These are phyloP conservation scores for Leucosticte australis DNA, from an alignment of 2,113 vertebrate genomes.

Conservation along the genomic window DNA sequence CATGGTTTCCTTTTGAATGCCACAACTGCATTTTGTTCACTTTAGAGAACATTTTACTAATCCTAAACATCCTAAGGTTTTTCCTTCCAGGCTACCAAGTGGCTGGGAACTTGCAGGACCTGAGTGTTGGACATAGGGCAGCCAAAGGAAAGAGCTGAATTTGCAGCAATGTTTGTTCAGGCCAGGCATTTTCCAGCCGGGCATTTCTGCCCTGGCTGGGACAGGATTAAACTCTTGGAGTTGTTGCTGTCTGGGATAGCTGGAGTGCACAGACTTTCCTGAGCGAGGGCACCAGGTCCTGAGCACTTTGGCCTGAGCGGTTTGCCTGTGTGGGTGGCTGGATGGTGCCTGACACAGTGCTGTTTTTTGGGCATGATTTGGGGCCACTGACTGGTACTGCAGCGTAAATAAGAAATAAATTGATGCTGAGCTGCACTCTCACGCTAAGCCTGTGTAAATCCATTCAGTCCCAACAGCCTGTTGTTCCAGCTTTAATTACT, in stretches of 20 bases:
- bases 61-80: neutral
- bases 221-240: neutral
- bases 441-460: neutral
- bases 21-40: neutral
- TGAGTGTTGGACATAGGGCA: accelerated
- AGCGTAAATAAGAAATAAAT: slow-evolving; percentile 1
- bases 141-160: neutral
- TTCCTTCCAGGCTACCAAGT: neutral
- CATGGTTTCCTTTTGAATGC: neutral
- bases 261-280: neutral
- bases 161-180: neutral
- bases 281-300: neutral
- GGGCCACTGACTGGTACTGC: neutral
- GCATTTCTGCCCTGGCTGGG: neutral
- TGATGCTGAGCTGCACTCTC: accelerated
- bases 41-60: neutral
- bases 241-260: neutral
- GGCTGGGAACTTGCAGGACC: neutral
- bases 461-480: neutral
- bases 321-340: neutral
- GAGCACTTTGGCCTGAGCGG: neutral
- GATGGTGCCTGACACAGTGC: neutral
- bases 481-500: neutral
- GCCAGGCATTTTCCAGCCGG: neutral
- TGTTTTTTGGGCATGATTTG: neutral